Percentiles rank a stretch among this genome's conserved stretches.
Conservation (phyloP, 1,140 invertebrate species). For the Caenorhabditis elegans region WBcel235 BX284605.5:9295501-9296000, state of each 20-base stretch:
- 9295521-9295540: too few species aligned
- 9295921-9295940: neutral
- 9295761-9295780: neutral
- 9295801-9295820: neutral
- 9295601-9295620: neutral
- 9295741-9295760: neutral
- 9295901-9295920: conserved; percentile 2
- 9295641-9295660: conserved; percentile 1
- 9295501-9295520: too few species aligned
- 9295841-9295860: neutral
- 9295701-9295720: too few species aligned
- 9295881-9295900: neutral
- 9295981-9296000: neutral
- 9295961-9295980: neutral
- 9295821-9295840: conserved; percentile 30
- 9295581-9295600: neutral
- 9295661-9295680: neutral
- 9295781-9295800: neutral
- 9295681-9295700: neutral
- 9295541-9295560: too few species aligned
- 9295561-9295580: neutral
- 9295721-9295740: neutral
- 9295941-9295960: neutral
- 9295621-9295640: neutral
- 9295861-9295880: neutral